Percentiles rank a stretch among this genome's conserved stretches.
Conservation (phyloP, 35 echinoderm and acorn worm species). For the Anneissia japonica region DNA sequence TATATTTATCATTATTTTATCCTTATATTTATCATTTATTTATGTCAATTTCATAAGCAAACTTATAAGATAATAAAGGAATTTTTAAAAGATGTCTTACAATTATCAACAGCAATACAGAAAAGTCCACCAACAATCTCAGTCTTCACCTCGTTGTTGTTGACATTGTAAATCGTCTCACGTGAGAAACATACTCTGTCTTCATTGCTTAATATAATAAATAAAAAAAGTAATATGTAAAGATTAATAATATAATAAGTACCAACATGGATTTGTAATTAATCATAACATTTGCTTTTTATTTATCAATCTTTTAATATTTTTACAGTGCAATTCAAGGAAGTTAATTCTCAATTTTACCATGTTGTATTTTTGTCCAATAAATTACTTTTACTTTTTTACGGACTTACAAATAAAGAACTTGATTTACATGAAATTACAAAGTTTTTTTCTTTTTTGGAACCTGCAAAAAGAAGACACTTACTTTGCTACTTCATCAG, state of each 20-base stretch:
- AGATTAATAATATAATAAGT: neutral
- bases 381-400: too few species aligned
- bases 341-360: neutral
- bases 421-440: too few species aligned
- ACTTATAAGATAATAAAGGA: too few species aligned
- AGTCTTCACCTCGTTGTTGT: slow-evolving; percentile 49
- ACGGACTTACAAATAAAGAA: too few species aligned
- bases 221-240: neutral
- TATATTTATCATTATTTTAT: neutral
- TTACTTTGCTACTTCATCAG: slow-evolving; percentile 55
- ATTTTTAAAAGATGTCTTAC: too few species aligned
- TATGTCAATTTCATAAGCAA: neutral
- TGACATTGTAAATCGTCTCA: slow-evolving; percentile 42
- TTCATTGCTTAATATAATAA: slow-evolving; percentile 59
- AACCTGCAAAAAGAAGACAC: neutral
- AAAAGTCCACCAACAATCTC: slow-evolving; percentile 60
- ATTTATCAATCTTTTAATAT: too few species aligned
- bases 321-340: too few species aligned
- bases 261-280: neutral
- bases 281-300: too few species aligned
- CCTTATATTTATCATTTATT: neutral
- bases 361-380: neutral
- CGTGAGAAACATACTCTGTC: slow-evolving; percentile 59
- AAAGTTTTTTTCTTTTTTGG: too few species aligned
- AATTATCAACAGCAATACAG: slow-evolving; percentile 77